Base-by-base conservation (phyloP, 2,113 vertebrate genomes). In the Capra hircus region DNA sequence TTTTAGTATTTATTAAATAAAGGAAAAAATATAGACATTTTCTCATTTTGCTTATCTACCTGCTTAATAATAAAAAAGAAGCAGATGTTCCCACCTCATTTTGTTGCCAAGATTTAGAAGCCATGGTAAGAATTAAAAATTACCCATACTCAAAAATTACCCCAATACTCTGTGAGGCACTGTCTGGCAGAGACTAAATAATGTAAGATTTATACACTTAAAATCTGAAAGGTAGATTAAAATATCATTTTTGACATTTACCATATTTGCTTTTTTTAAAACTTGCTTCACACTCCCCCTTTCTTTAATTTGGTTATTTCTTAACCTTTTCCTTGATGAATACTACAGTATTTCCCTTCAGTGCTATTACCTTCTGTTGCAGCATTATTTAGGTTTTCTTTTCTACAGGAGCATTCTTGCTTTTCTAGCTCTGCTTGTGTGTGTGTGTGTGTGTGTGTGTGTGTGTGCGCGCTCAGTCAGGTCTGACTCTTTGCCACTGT, bases 1-100 rank as follows among this genome's bases (percentile, higher is more conserved):
- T 92, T 96, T 83, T 90, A 94, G n/a, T 59, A 43, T 84, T 81
- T 91, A 21, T 85, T 93, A 82, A 97, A 85, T 78, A 74, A 96
- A 92, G 64, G 28, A 12, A 36, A 50, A 86, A 40, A 15, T 9
- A 33, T 91, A 71, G 23, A 23, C n/a, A 57, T 67, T 92, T 48
- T 52, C 67, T 93, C 50, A 90, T 40, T 94, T 94, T 97, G 60
- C 45, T 97, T 33, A 97, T 87, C 50, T 89, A 94, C 52, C 84
- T 33, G 48, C 28, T 92, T 88, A 91, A 52, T 77, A 82, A 90
- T 52, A 57, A 93, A 93, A 96, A 98, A 89, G 45, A 45, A 87
- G 25, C 40, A 90, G 59, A 52, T 86, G 25, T 82, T 89, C 28
- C 60, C 71, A 83, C 16, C 40, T 91, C 77, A 53, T 77, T 53